A percentile compares a stretch with the other conserved stretches of the same genome.
phyloP scores from a whole-genome alignment of 2,113 vertebrate genomes.

The Nothobranchius kuhntae region DNA sequence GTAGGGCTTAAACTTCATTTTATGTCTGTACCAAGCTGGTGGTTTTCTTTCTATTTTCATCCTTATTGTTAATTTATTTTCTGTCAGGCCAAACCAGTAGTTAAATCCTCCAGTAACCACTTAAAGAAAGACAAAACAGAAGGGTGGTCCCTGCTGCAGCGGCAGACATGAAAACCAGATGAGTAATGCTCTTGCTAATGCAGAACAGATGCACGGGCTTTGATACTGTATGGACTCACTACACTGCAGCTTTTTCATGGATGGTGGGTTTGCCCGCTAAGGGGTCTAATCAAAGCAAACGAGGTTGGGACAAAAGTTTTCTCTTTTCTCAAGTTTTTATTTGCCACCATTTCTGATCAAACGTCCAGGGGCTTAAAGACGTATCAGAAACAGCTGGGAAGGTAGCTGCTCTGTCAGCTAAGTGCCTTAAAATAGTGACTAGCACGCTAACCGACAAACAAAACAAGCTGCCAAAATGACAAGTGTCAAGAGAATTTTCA shows the following conservation, averaged over 20 bases:
- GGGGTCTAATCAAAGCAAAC: slow-evolving; percentile 51
- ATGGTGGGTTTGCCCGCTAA: slow-evolving; percentile 23
- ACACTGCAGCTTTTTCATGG: slow-evolving; percentile 38
- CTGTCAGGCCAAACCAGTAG: slow-evolving; percentile 63
- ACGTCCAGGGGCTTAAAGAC: slow-evolving; percentile 50
- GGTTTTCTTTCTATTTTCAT: slow-evolving; percentile 11
- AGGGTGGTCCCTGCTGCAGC: slow-evolving; percentile 42
- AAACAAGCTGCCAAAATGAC: too few species aligned
- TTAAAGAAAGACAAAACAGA: slow-evolving; percentile 52
- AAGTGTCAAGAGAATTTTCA: too few species aligned
- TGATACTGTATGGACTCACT: slow-evolving; percentile 27
- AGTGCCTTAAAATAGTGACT: too few species aligned
- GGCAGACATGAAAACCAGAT: slow-evolving; percentile 38
- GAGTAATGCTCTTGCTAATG: slow-evolving; percentile 49
- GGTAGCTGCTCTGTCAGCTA: slow-evolving; percentile 2
- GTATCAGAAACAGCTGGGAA: slow-evolving; percentile 54
- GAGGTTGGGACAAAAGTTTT: slow-evolving; percentile 39
- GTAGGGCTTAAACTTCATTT: not conserved
- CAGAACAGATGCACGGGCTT: slow-evolving; percentile 58
- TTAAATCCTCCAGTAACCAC: slow-evolving; percentile 53
- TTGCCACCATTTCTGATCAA: slow-evolving; percentile 67
- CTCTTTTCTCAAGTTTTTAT: slow-evolving; percentile 47
- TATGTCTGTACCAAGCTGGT: not conserved
- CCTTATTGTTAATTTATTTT: slow-evolving; percentile 28
- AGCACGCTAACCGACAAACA: too few species aligned